A percentile compares a stretch with the other conserved stretches of the same genome.
These are phyloP conservation scores for Myotis myotis DNA, from an alignment of 2,797 vertebrate species.

Conservation along the genomic window DNA sequence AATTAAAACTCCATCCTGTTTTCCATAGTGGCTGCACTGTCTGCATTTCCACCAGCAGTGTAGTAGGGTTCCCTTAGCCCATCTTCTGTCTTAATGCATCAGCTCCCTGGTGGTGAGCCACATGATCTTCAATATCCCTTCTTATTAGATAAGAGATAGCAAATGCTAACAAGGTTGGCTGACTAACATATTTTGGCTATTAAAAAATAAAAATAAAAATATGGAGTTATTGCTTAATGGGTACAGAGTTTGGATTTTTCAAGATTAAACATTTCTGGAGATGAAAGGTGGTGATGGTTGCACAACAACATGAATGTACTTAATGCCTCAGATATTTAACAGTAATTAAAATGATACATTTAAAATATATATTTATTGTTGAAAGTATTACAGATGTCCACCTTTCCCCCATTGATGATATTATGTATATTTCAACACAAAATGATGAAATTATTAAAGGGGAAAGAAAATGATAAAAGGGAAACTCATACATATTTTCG, in stretches of 20 bases:
- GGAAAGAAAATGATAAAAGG: not conserved
- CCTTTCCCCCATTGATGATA: not conserved
- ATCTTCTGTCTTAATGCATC: constrained; percentile 17
- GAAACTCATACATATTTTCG: not conserved
- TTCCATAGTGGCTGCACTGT: too few species aligned
- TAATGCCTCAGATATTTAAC: not conserved
- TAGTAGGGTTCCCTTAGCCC: not conserved
- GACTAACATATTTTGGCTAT: not conserved
- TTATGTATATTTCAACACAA: not conserved
- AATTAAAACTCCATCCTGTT: too few species aligned
- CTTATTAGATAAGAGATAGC: constrained; percentile 22
- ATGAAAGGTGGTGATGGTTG: not conserved
- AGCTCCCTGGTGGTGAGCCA: not conserved
- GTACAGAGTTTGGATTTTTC: not conserved
- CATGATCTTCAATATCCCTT: not conserved
- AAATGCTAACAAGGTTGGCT: not conserved
- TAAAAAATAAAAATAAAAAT: constrained; percentile 57
- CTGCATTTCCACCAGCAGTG: too few species aligned
- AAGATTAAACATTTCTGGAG: not conserved
- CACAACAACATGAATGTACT: fast-evolving
- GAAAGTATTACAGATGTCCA: too few species aligned
- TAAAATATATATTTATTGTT: not conserved
- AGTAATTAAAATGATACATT: not conserved
- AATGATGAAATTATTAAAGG: not conserved
- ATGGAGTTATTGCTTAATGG: constrained; percentile 13